Percentiles rank a stretch among this genome's conserved stretches.
Conservation (phyloP, 2,797 vertebrate species). For the Chiroxiphia lanceolata region DNA sequence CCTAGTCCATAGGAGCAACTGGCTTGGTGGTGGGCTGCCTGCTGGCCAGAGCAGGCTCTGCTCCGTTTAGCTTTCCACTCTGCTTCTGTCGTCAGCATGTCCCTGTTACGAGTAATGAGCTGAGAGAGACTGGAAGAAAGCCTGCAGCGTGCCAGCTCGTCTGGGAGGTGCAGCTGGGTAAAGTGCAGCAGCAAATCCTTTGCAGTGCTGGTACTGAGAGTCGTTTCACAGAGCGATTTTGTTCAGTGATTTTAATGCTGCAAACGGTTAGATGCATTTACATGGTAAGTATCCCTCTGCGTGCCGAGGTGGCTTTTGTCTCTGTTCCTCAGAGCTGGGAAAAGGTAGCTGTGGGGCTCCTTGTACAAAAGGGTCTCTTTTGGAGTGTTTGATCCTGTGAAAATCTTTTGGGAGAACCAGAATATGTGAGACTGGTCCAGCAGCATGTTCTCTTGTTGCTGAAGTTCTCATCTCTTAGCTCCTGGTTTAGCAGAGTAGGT, state of each 20-base stretch:
- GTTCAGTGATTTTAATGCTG: rapidly evolving
- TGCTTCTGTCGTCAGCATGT: rapidly evolving
- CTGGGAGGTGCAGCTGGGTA: not conserved
- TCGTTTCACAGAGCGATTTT: not conserved
- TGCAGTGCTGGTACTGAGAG: not conserved
- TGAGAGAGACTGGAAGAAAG: not conserved
- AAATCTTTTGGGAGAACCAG: not conserved
- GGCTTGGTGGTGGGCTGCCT: not conserved
- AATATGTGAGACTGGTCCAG: not conserved
- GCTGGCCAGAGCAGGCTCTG: not conserved
- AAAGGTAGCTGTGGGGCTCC: not conserved
- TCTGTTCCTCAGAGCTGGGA: not conserved
- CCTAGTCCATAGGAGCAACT: not conserved
- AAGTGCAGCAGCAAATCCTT: not conserved
- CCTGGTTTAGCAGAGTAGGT: not conserved
- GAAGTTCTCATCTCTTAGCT: not conserved
- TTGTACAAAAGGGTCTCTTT: not conserved
- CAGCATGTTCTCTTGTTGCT: not conserved
- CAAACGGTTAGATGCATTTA: not conserved
- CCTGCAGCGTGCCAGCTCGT: not conserved
- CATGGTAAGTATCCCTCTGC: not conserved
- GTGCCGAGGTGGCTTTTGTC: not conserved
- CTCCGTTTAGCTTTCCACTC: not conserved
- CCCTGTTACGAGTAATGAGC: not conserved
- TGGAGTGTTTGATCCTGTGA: rapidly evolving